Evolutionary conservation across 2,113 vertebrate genomes (phyloP).

Genomic region (Elephantulus edwardii): DNA sequence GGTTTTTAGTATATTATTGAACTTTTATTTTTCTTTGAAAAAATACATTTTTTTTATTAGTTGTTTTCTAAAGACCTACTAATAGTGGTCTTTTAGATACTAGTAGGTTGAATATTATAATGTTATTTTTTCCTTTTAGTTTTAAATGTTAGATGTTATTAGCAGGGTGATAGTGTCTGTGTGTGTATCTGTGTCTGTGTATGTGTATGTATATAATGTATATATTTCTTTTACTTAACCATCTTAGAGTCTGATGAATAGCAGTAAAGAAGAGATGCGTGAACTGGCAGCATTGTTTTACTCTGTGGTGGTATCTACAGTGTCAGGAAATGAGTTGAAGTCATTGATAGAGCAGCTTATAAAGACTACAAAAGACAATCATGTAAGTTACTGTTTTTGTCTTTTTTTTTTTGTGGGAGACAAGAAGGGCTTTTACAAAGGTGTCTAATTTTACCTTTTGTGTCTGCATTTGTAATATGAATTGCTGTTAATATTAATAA

Average conservation of each 20-base stretch:
- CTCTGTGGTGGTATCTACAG: constrained; percentile 93
- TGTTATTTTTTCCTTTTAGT: constrained; percentile 22
- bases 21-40: constrained; percentile 29
- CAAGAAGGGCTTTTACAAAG: constrained; percentile 1
- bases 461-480: constrained; percentile 22
- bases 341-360: constrained; percentile 91
- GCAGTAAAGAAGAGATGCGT: constrained; percentile 98
- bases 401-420: neutral
- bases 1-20: constrained; percentile 23
- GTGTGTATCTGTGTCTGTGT: neutral
- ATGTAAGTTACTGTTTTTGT: constrained; percentile 84
- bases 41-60: too few relatives aligned
- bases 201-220: accelerated
- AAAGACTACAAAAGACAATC: constrained; percentile 95
- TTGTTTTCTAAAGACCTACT: too few relatives aligned
- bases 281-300: constrained; percentile 96
- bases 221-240: constrained; percentile 29
- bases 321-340: constrained; percentile 93
- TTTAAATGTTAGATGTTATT: constrained; percentile 26
- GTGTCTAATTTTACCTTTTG: constrained; percentile 13
- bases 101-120: constrained; percentile 34
- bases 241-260: constrained; percentile 93
- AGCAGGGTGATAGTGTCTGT: neutral
- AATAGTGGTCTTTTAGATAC: neutral
- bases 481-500: neutral